Evolutionary conservation across 1,140 invertebrate species (phyloP).

Genomic region (Heterodera carotae): DNA sequence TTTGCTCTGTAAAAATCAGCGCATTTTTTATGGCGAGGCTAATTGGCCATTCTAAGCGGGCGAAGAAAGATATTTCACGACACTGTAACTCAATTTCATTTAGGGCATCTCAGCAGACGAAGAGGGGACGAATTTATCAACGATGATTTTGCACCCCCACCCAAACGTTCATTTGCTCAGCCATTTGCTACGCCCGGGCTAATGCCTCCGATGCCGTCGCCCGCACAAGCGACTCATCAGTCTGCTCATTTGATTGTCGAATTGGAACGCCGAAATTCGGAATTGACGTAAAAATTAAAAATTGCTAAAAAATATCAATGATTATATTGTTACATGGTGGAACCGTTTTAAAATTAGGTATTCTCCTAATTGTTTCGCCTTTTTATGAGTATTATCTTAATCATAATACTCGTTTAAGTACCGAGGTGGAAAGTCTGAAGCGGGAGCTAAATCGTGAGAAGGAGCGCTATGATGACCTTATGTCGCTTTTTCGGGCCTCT

Average conservation of each 20-base stretch:
- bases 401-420: constrained; percentile 6
- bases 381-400: no score
- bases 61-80: no score
- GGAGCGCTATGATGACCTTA: constrained; percentile 51
- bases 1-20: constrained; percentile 9
- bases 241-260: constrained; percentile 41
- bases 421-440: constrained; percentile 54
- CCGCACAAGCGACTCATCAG: constrained; percentile 20
- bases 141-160: constrained; percentile 5
- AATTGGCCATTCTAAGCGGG: no score
- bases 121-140: constrained; percentile 4
- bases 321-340: not conserved
- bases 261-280: constrained; percentile 53
- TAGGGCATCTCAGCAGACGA: constrained; percentile 2
- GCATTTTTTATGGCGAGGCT: no score
- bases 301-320: no score
- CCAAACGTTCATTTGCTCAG: constrained; percentile 24
- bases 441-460: constrained; percentile 56
- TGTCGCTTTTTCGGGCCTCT: constrained; percentile 24
- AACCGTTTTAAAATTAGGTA: not conserved
- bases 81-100: not conserved
- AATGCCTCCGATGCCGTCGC: constrained; percentile 13
- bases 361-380: not conserved
- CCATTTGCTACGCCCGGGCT: constrained; percentile 23
- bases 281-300: constrained; percentile 38